Evolutionary conservation across 2,113 vertebrate species (phyloP).

Genomic region (Eptesicus fuscus): DNA sequence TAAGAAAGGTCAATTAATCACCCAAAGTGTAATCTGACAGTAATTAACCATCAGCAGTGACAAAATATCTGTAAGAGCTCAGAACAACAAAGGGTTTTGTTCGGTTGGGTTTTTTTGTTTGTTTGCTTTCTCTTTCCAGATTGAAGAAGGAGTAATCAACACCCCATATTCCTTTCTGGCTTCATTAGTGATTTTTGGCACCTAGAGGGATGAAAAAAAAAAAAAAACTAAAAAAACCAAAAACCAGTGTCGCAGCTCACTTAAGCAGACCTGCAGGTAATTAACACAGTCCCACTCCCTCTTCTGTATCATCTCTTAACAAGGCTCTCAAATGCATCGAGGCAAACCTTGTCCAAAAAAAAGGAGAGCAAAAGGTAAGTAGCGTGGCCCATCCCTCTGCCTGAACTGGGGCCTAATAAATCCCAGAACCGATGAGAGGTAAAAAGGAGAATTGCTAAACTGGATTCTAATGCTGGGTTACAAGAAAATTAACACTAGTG

Average conservation of each 20-base stretch:
- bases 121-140: conserved; percentile 56
- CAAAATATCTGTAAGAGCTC: conserved; percentile 66
- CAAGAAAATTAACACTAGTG: neutral
- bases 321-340: neutral
- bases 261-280: neutral
- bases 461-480: neutral
- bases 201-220: neutral
- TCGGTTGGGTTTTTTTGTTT: neutral
- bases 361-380: neutral
- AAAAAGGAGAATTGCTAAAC: neutral
- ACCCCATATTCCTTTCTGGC: neutral
- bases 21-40: conserved; percentile 75
- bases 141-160: neutral
- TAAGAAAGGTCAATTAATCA: conserved; percentile 81
- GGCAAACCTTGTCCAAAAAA: neutral
- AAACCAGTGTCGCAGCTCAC: neutral
- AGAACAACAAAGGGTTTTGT: conserved; percentile 63
- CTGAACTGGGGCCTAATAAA: neutral
- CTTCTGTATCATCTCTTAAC: neutral
- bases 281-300: neutral
- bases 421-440: neutral
- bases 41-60: conserved; percentile 81
- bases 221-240: neutral
- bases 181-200: conserved; percentile 22
- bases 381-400: neutral